A percentile compares a stretch with the other conserved stretches of the same genome.
These are phyloP conservation scores for Brachionus paranguensis DNA, from an alignment of 1,140 invertebrate species.

Conservation along the genomic window DNA sequence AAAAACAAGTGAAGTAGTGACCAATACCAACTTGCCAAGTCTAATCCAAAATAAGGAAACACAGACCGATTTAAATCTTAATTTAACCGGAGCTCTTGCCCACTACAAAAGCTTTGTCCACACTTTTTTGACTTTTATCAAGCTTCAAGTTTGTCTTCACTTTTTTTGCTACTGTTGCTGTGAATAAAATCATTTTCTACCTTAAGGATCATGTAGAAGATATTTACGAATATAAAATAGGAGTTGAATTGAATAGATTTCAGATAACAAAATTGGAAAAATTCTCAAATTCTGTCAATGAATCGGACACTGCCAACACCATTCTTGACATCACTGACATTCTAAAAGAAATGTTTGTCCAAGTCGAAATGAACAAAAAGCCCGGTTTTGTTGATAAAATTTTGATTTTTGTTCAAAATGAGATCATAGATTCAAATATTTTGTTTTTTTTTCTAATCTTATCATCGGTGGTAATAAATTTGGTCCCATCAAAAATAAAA, in stretches of 20 bases:
- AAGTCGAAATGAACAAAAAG: not conserved
- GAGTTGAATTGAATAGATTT: not conserved
- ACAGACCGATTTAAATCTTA: not conserved
- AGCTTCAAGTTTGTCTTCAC: not conserved
- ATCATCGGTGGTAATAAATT: not conserved
- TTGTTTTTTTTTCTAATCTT: not conserved
- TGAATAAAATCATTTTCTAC: not conserved
- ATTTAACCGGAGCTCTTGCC: constrained; percentile 2
- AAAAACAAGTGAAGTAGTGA: not conserved
- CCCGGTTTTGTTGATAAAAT: not conserved
- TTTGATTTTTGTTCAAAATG: not conserved
- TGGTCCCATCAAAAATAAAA: no score
- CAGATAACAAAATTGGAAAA: constrained; percentile 3
- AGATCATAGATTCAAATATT: constrained; percentile 1
- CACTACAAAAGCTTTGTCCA: constrained; percentile 38
- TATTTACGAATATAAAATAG: not conserved
- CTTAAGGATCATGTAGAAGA: not conserved
- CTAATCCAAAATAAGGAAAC: not conserved
- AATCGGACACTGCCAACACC: not conserved
- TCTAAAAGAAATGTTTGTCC: not conserved
- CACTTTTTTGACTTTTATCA: not conserved
- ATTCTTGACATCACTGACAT: constrained; percentile 13
- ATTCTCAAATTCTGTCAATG: not conserved
- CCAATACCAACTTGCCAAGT: not conserved
- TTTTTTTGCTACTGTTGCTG: not conserved